Evolutionary conservation across 2,888 invertebrate genomes (phyloP).

Genomic region (Oxystoma pomonae): DNA sequence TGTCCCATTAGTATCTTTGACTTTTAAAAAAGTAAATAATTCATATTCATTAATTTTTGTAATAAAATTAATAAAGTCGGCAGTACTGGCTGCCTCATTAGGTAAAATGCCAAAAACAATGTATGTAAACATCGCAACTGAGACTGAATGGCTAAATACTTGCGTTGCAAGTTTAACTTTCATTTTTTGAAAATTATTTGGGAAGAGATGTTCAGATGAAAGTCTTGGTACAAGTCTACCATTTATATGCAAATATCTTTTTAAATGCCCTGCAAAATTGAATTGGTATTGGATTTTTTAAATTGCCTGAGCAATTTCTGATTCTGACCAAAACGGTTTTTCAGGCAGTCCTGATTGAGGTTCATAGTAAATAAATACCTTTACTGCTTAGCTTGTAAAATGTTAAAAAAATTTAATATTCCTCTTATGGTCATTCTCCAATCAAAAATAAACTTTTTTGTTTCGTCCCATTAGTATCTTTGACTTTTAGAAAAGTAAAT

Average conservation of each 20-base stretch:
- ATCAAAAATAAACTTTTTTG: slow-evolving; percentile 10
- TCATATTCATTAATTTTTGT: slow-evolving; percentile 12
- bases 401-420: neutral
- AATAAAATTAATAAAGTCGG: slow-evolving; percentile 14
- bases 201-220: no score
- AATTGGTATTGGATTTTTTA: no score
- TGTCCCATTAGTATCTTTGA: neutral
- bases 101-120: slow-evolving; percentile 14
- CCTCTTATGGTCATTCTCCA: slow-evolving; percentile 4
- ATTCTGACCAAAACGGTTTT: neutral
- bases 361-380: neutral
- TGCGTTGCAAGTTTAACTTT: slow-evolving; percentile 11
- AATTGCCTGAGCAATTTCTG: no score
- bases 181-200: no score
- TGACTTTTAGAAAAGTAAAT: neutral
- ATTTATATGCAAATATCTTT: no score
- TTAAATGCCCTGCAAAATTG: no score
- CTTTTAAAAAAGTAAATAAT: neutral
- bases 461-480: slow-evolving; percentile 9
- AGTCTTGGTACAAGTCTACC: no score
- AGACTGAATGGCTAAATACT: slow-evolving; percentile 13
- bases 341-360: neutral
- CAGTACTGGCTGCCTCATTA: no score
- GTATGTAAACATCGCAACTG: slow-evolving; percentile 12
- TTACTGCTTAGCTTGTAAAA: no score